Conservation (phyloP, 2,113 vertebrate genomes). For the Mungos mungo region DNA sequence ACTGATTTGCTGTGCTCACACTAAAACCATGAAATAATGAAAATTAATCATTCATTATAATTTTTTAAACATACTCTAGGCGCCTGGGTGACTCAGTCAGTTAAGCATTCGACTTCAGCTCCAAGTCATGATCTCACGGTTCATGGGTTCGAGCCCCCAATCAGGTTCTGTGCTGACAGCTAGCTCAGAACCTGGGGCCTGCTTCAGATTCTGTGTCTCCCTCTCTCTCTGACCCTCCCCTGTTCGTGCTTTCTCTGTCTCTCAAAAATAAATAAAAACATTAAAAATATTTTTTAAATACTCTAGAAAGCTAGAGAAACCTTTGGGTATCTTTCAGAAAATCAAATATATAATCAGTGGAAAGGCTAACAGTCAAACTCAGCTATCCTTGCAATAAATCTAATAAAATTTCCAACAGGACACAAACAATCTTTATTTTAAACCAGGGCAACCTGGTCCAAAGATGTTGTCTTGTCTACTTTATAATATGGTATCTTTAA, state of each 20-base stretch:
- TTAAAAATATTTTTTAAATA: not conserved
- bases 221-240: too few relatives aligned
- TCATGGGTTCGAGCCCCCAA: too few relatives aligned
- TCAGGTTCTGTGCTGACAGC: too few relatives aligned
- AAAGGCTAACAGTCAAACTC: constrained; percentile 9
- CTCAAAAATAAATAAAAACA: too few relatives aligned
- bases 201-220: too few relatives aligned
- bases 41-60: not conserved
- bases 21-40: not conserved
- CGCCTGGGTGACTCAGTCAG: too few relatives aligned
- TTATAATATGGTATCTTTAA: constrained; percentile 9
- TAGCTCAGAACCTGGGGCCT: too few relatives aligned
- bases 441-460: constrained; percentile 1
- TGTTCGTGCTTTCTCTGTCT: too few relatives aligned
- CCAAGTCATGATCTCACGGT: too few relatives aligned
- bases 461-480: constrained; percentile 26
- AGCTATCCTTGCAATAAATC: not conserved
- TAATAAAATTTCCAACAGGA: not conserved
- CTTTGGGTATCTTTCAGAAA: not conserved
- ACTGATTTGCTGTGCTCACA: not conserved
- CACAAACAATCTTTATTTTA: constrained; percentile 30
- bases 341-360: not conserved
- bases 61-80: not conserved
- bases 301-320: not conserved
- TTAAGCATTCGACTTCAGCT: too few relatives aligned